Evolutionary conservation across 2,797 vertebrate genomes (phyloP), one percentile per base, ranked within the genome.

Genomic region (Cyprinodon diabolis): DNA sequence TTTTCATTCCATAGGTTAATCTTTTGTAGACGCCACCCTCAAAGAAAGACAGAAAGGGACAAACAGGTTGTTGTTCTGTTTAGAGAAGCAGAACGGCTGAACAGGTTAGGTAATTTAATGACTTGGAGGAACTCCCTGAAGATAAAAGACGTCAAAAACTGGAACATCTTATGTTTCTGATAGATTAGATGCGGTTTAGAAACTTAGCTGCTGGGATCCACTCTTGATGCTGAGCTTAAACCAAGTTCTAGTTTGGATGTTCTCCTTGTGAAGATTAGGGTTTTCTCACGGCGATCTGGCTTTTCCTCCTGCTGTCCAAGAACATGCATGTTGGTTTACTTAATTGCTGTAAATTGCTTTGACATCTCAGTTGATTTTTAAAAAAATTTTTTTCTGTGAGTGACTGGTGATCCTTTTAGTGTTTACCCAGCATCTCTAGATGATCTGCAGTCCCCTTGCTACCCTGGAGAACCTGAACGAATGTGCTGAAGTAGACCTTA

Each of bases 1-100:
- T 76, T 86, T 89, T 69, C 80, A 25, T 82, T 80, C 79, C 62
- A 72, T 86, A 81, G 80, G 87, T 91, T 92, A 74, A 82, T 87
- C 73, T 85, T 84, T 87, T 66, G 77, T 78, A 75, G 81, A 84
- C 2, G 2, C 76, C 70, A 67, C 77, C 68, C 67, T 69, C 71
- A 1, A 30, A 72, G 35, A 77, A 57, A 73, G 23, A 70, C 68
- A 49, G 8, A 40, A 60, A 48, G 21, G n/a, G 19, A 45, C 60
- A 85, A 77, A 78, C 73, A 80, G 40, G 54, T 69, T 81, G 81
- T 72, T 83, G 66, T 68, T 69, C 68, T 47, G 51, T 66, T 58
- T 52, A 25, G 66, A 66, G 62, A 57, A 83, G 62, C 15, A 68
- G 45, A 75, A 40, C n/a, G 43, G 11, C 48, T 25, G 15, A 52